phyloP scores from a whole-genome alignment of 2,113 vertebrate species.

The Eulemur rufifrons region DNA sequence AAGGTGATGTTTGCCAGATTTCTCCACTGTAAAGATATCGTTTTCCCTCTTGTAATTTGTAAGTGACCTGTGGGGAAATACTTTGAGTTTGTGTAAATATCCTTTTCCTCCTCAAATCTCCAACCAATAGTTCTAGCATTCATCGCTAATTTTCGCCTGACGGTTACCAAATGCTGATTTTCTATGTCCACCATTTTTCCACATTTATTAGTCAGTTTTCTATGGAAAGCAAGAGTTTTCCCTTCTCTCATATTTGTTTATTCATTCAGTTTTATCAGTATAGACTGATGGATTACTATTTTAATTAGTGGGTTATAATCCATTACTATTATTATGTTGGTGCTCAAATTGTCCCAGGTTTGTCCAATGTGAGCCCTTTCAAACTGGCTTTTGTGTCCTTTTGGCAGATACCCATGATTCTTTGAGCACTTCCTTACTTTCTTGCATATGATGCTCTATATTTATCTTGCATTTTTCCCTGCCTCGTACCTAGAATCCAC shows the following conservation, averaged over 20 bases:
- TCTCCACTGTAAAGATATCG: neutral
- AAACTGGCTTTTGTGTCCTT: neutral
- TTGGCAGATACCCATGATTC: neutral
- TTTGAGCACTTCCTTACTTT: neutral
- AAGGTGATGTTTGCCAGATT: neutral
- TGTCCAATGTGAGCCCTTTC: neutral
- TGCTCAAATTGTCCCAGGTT: neutral
- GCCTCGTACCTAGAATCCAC: neutral
- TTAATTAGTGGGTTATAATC: neutral
- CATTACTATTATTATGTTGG: neutral
- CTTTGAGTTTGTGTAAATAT: neutral
- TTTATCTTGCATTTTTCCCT: neutral
- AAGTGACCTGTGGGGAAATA: neutral
- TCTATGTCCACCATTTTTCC: conserved; percentile 29
- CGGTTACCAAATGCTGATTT: neutral
- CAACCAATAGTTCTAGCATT: neutral
- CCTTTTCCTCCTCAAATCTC: conserved; percentile 4
- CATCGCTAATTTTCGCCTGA: neutral
- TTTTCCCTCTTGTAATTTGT: neutral
- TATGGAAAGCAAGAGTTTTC: neutral
- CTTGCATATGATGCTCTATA: neutral
- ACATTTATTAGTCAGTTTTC: neutral
- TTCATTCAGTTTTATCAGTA: conserved; percentile 1
- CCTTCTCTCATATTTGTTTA: neutral
- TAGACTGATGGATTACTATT: neutral